A percentile compares a stretch with the other conserved stretches of the same genome.
phyloP scores from a whole-genome alignment of 2,113 vertebrate species.

The Hepsetus odoe region DNA sequence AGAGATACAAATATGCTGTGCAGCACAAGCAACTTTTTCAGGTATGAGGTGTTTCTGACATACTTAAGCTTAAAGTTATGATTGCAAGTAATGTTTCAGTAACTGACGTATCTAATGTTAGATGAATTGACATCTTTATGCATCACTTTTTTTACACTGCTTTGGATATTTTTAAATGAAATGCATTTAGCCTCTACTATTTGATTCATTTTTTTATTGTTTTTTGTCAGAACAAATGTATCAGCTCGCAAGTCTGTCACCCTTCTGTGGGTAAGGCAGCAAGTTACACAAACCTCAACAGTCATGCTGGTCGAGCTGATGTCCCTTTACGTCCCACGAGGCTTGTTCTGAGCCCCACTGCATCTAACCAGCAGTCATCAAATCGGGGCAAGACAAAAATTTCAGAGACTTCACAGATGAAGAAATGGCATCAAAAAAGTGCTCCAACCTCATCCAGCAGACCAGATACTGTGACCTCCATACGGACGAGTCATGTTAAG shows the following conservation, averaged over 20 bases:
- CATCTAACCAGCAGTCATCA: conserved; percentile 25
- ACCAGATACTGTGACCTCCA: conserved; percentile 34
- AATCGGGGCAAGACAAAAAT: background rate
- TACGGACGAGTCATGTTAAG: conserved; percentile 32
- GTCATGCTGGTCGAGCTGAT: background rate
- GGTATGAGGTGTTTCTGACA: background rate
- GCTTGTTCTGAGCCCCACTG: conserved; percentile 23
- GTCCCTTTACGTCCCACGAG: conserved; percentile 10
- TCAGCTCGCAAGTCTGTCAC: background rate
- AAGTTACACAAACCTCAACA: conserved; percentile 6
- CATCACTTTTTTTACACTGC: background rate
- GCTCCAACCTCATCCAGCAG: conserved; percentile 27
- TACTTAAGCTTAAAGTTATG: background rate
- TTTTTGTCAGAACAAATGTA: conserved; percentile 16
- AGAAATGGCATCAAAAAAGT: conserved; percentile 41
- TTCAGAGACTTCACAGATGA: conserved; percentile 24
- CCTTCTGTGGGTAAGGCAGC: background rate
- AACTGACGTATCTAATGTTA: no score
- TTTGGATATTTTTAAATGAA: background rate
- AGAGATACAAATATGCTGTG: conserved; percentile 30
- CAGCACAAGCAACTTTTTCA: conserved; percentile 1
- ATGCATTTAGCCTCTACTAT: background rate
- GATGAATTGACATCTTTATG: no score
- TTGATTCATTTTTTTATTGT: background rate
- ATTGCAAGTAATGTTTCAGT: no score